Evolutionary conservation across 64 coral and sea anemone species (phyloP), one percentile per base, ranked within the genome.

Genomic region (Dendrophyllia cribrosa): DNA sequence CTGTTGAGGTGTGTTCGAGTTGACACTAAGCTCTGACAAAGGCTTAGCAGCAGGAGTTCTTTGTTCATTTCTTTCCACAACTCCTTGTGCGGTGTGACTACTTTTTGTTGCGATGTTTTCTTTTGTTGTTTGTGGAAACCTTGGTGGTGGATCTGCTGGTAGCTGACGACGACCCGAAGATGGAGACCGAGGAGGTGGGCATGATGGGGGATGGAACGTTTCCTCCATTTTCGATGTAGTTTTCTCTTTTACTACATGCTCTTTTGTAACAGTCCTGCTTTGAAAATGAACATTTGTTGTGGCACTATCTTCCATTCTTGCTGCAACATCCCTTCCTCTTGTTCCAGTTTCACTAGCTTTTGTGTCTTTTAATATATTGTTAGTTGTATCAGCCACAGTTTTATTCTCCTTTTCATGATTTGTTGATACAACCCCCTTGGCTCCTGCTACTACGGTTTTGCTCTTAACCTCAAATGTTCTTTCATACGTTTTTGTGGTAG

Each of bases 401-500:
- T 67, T 68, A 51, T 66, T 84, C 61, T 64, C 58, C 79, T 82
- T 82, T 64, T 48, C 79, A 46, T 84, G 45, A 22, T 9, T 20
- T 84, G 4, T 20, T 67, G n/a, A 9, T 20, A 12, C 62, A 9
- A 63, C 0, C 5, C 9, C 58, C 20, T 59, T 66, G 16, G 9
- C 44, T 51, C 6, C 59, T 46, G 17, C 14, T 17, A 46, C 26
- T 48, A 64, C 64, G 15, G 58, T 65, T 11, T 44, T 34, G 8
- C 3, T 60, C 1, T 43, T 47, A 4, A 63, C 60, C 17, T 83
- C 7, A 3, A 59, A 84, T 48, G 45, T 84, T 84, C 80, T 67
- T 84, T 84, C 20, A 16, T 84, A 11, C 0, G 8, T 66, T 26
- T 19, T 23, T 67, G 80, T 12, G 6, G 9, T 51, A 8, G 80